Evolutionary conservation across 2,797 vertebrate species (phyloP).

Genomic region (Garrulus glandarius): DNA sequence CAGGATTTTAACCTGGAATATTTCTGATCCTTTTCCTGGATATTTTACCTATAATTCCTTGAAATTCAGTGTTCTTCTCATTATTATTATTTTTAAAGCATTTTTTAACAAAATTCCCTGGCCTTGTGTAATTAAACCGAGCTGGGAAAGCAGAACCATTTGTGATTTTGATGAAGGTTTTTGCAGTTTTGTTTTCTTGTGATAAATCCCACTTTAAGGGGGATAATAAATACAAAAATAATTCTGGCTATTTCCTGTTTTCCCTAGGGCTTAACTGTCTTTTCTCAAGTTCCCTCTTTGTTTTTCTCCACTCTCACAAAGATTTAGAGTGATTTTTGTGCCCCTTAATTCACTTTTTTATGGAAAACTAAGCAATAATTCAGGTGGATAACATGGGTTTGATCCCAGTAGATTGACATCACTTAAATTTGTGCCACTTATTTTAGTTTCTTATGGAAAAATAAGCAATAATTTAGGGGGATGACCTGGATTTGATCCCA

Average conservation of each 20-base stretch:
- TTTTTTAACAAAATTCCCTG: not conserved
- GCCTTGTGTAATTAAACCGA: not conserved
- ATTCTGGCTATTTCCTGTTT: not conserved
- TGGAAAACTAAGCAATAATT: not conserved
- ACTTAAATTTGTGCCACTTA: not conserved
- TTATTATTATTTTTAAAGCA: fast-evolving
- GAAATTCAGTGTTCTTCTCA: not conserved
- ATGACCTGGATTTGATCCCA: not conserved
- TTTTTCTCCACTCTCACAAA: not conserved
- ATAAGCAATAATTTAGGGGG: not conserved
- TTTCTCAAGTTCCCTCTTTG: not conserved
- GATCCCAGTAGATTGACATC: not conserved
- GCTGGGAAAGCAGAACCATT: not conserved
- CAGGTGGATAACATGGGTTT: not conserved
- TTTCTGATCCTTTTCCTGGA: not conserved
- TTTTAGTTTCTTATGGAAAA: not conserved
- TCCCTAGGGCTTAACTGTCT: not conserved
- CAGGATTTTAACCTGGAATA: not conserved
- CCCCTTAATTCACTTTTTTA: not conserved
- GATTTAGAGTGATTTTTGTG: not conserved
- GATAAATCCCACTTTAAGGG: not conserved
- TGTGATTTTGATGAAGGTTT: not conserved
- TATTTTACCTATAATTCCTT: not conserved
- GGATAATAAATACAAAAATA: not conserved
- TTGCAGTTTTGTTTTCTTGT: not conserved